These are phyloP conservation scores for Glyphotaelius pellucidus DNA, from an alignment of 2,888 invertebrate species.

Conservation along the genomic window DNA sequence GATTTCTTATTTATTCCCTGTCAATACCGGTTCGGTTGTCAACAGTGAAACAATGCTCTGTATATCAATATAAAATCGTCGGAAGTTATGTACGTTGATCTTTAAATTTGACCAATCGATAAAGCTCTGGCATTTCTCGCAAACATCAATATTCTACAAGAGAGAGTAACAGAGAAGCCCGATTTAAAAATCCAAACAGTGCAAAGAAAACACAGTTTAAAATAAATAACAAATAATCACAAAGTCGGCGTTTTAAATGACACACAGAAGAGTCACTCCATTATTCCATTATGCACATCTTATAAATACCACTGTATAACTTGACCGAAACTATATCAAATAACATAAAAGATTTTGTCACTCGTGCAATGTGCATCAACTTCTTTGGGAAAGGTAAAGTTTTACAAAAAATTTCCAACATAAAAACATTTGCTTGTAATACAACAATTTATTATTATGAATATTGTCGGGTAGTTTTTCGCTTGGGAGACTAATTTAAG, in stretches of 20 bases:
- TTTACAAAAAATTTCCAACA: background rate
- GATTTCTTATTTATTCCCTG: too few relatives aligned
- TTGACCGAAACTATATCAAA: slow-evolving; percentile 27
- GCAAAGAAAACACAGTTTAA: background rate
- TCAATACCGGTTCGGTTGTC: too few relatives aligned
- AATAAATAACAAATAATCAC: background rate
- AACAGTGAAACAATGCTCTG: too few relatives aligned
- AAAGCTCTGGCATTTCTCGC: too few relatives aligned
- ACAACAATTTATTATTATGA: background rate
- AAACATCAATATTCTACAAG: background rate
- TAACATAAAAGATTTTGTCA: slow-evolving; percentile 28
- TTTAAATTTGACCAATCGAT: too few relatives aligned
- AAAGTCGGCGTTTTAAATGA: background rate
- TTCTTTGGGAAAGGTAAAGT: background rate
- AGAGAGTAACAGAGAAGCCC: background rate
- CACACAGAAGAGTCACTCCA: slow-evolving; percentile 20
- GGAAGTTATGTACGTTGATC: too few relatives aligned
- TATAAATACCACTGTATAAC: slow-evolving; percentile 24
- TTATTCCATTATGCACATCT: slow-evolving; percentile 28
- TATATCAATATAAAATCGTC: too few relatives aligned
- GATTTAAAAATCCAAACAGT: background rate
- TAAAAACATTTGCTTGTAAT: background rate
- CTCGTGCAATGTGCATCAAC: slow-evolving; percentile 12
- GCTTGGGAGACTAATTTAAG: slow-evolving; percentile 1
- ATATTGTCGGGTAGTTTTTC: background rate